These are phyloP conservation scores for Pygoscelis adeliae DNA, from an alignment of 2,113 vertebrate genomes.

Conservation along the genomic window DNA sequence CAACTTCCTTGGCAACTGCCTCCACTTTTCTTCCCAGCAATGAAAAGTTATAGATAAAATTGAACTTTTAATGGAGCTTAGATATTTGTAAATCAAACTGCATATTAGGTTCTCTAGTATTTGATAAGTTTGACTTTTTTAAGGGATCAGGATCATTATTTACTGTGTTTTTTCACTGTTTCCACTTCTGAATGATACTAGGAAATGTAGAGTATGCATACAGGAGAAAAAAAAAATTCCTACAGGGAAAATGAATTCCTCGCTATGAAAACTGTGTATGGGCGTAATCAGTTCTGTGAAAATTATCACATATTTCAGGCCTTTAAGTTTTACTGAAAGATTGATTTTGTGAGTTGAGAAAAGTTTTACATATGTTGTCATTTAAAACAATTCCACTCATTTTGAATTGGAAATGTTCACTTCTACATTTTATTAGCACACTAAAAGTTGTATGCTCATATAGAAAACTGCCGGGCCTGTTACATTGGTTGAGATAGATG, in stretches of 20 bases:
- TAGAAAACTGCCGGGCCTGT: rapidly evolving
- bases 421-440: neutral
- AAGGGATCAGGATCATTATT: neutral
- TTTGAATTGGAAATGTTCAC: neutral
- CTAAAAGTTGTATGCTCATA: rapidly evolving
- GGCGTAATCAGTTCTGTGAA: neutral
- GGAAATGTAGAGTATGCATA: neutral
- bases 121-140: neutral
- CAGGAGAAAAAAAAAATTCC: neutral
- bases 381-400: neutral
- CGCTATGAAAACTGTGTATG: neutral
- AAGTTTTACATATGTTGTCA: neutral
- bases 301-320: neutral
- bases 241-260: neutral
- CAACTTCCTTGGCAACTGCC: neutral
- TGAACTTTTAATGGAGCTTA: neutral
- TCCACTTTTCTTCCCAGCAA: neutral
- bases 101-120: neutral
- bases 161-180: neutral
- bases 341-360: neutral
- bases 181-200: neutral
- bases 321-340: neutral
- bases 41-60: neutral
- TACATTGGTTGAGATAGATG: neutral
- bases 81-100: neutral